Evolutionary conservation across 2,888 invertebrate species (phyloP).

Genomic region (Halictus ligatus): DNA sequence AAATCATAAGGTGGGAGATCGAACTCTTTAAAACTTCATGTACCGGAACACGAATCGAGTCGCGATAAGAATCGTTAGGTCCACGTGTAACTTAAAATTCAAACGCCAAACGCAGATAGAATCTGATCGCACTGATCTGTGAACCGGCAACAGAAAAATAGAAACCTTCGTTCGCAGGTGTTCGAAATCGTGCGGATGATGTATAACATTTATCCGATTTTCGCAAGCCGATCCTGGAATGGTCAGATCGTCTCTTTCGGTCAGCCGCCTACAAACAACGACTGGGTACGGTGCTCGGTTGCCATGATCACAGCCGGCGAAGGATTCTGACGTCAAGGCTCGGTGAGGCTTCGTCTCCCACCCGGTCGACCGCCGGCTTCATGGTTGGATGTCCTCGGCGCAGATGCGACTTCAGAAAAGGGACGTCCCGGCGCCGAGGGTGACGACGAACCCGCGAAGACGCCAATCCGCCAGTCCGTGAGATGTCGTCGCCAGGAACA

Average conservation of each 20-base stretch:
- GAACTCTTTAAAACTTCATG: neutral
- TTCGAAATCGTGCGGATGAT: neutral
- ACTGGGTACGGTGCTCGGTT: neutral
- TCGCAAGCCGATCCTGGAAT: neutral
- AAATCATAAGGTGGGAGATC: no score
- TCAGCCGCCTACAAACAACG: neutral
- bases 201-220: neutral
- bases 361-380: slow-evolving; percentile 33
- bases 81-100: neutral
- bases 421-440: slow-evolving; percentile 47
- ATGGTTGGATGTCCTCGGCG: slow-evolving; percentile 67
- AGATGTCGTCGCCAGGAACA: slow-evolving; percentile 63
- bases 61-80: neutral
- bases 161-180: neutral
- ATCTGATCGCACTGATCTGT: neutral
- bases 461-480: slow-evolving; percentile 68
- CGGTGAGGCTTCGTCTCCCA: slow-evolving; percentile 56
- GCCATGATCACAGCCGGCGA: slow-evolving; percentile 22
- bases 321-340: slow-evolving; percentile 54
- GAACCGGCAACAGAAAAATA: neutral
- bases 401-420: slow-evolving; percentile 68
- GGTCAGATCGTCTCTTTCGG: neutral
- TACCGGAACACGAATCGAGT: neutral
- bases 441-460: slow-evolving; percentile 47
- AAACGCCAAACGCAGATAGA: neutral